Conservation (phyloP, 92 coral and sea anemone species). For the Ricordea florida region DNA sequence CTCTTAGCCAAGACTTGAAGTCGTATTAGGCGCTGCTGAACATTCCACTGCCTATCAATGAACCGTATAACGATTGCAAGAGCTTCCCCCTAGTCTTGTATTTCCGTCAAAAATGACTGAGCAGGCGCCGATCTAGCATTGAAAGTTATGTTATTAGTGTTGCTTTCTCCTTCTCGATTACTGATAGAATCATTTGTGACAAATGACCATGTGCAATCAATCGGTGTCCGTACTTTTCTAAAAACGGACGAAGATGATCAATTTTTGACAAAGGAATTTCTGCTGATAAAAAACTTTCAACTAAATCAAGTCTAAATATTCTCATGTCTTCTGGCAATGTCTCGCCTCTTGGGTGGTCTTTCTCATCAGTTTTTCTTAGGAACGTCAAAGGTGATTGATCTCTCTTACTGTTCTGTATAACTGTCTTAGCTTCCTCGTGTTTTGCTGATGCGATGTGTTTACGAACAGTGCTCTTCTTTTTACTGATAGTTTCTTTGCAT, state of each 20-base stretch:
- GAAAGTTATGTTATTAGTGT: slow-evolving; percentile 53
- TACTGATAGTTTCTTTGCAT: slow-evolving; percentile 28
- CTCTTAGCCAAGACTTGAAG: slow-evolving; percentile 59
- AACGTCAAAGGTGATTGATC: slow-evolving; percentile 37
- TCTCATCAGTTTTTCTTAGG: slow-evolving; percentile 17
- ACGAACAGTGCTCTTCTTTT: slow-evolving; percentile 44
- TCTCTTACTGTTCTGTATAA: slow-evolving; percentile 26
- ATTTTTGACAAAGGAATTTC: slow-evolving; percentile 63
- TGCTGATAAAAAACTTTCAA: slow-evolving; percentile 45
- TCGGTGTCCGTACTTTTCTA: slow-evolving; percentile 65
- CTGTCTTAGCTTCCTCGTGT: slow-evolving; percentile 24
- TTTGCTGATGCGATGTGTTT: slow-evolving; percentile 30
- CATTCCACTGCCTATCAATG: slow-evolving; percentile 51
- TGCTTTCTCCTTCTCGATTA: slow-evolving; percentile 61
- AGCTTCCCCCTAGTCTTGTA: slow-evolving; percentile 62
- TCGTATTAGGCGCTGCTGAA: slow-evolving; percentile 58
- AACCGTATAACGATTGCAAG: slow-evolving; percentile 58
- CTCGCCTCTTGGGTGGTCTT: slow-evolving; percentile 41
- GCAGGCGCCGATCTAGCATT: slow-evolving; percentile 26
- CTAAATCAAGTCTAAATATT: slow-evolving; percentile 55
- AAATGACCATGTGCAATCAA: slow-evolving; percentile 47
- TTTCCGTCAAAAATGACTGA: slow-evolving; percentile 67
- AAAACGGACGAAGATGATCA: slow-evolving; percentile 52
- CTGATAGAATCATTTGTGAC: slow-evolving; percentile 45
- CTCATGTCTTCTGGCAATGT: slow-evolving; percentile 69